Percentiles rank a stretch among this genome's conserved stretches.
phyloP scores from a whole-genome alignment of 2,113 vertebrate species.

The human region GRCh38 chr2:176612501-176613000 shows the following conservation, averaged over 20 bases:
- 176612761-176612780: not conserved
- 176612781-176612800: not conserved
- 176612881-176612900: not conserved
- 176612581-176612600: conserved; percentile 44
- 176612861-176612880: not conserved
- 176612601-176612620: not conserved
- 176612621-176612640: conserved; percentile 50
- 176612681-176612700: not conserved
- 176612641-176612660: conserved; percentile 30
- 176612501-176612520: conserved; percentile 71
- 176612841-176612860: not conserved
- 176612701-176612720: not conserved
- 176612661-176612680: not conserved
- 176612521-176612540: conserved; percentile 67
- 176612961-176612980: not conserved
- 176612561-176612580: not conserved
- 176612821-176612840: not conserved
- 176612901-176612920: not conserved
- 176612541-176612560: conserved; percentile 55
- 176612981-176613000: not conserved
- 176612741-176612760: not conserved
- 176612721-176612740: not conserved
- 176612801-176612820: not conserved
- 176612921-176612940: not conserved
- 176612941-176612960: not conserved